A percentile compares a stretch with the other conserved stretches of the same genome.
These are phyloP conservation scores for Pelmatolapia mariae DNA, from an alignment of 2,113 vertebrate genomes.

Conservation along the genomic window DNA sequence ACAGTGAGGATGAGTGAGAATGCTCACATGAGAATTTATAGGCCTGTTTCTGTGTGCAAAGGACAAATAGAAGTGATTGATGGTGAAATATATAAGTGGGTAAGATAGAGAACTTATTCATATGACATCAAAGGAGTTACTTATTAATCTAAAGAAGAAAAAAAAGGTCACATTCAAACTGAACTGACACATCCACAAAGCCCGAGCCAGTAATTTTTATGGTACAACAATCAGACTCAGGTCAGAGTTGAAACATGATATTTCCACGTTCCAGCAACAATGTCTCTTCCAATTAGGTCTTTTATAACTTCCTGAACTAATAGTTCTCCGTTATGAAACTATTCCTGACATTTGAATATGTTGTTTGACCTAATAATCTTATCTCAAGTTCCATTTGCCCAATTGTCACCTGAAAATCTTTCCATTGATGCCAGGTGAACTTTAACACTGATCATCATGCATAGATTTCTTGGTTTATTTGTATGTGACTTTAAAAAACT, in stretches of 20 bases:
- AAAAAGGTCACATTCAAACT: neutral
- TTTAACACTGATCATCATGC: too few relatives aligned
- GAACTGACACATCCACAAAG: neutral
- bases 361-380: neutral
- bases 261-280: too few relatives aligned
- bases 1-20: too few relatives aligned
- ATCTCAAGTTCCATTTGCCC: neutral
- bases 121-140: neutral
- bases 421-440: too few relatives aligned
- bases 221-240: neutral
- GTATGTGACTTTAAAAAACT: too few relatives aligned
- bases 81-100: neutral
- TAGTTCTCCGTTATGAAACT: neutral
- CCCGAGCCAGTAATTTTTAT: neutral
- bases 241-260: too few relatives aligned
- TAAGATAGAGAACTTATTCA: neutral
- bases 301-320: neutral
- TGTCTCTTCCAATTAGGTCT: neutral
- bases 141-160: neutral
- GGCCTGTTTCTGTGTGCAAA: neutral
- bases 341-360: neutral
- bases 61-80: neutral
- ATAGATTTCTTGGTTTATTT: too few relatives aligned
- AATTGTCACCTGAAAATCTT: neutral
- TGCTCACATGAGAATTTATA: conserved; percentile 8